Percentiles rank a stretch among this genome's conserved stretches.
phyloP scores from a whole-genome alignment of 2,888 invertebrate genomes.

The Galerucella nymphaeae region DNA sequence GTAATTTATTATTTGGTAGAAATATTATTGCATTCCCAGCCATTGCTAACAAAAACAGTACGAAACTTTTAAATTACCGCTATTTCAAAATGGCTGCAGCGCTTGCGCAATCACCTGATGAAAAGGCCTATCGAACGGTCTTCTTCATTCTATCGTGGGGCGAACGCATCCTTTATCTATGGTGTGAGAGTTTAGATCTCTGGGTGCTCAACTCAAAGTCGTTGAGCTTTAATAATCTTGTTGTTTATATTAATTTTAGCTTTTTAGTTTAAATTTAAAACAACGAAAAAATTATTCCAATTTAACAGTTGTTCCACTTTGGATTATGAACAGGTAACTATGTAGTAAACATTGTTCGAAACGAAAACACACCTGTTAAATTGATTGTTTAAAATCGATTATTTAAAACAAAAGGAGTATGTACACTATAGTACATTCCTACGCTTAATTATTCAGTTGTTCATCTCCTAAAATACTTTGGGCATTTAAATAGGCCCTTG shows the following conservation, averaged over 20 bases:
- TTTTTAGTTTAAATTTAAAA: constrained; percentile 23
- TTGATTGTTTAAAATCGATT: neutral
- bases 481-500: neutral
- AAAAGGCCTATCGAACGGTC: no score
- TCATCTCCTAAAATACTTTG: constrained; percentile 18
- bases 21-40: no score
- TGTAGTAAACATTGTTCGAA: neutral
- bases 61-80: no score
- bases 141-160: no score
- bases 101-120: no score
- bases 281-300: constrained; percentile 9
- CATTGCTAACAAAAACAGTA: no score
- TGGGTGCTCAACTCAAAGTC: constrained; percentile 8
- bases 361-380: neutral
- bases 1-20: no score
- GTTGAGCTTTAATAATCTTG: constrained; percentile 17
- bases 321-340: constrained; percentile 30
- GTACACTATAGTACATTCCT: neutral
- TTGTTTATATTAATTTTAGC: constrained; percentile 13
- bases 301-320: constrained; percentile 9
- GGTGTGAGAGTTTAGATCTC: no score
- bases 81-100: no score
- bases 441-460: constrained; percentile 4
- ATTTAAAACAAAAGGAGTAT: neutral
- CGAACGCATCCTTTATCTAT: no score